These are phyloP conservation scores for Prunella himalayana DNA, from an alignment of 2,113 vertebrate species.

Conservation along the genomic window DNA sequence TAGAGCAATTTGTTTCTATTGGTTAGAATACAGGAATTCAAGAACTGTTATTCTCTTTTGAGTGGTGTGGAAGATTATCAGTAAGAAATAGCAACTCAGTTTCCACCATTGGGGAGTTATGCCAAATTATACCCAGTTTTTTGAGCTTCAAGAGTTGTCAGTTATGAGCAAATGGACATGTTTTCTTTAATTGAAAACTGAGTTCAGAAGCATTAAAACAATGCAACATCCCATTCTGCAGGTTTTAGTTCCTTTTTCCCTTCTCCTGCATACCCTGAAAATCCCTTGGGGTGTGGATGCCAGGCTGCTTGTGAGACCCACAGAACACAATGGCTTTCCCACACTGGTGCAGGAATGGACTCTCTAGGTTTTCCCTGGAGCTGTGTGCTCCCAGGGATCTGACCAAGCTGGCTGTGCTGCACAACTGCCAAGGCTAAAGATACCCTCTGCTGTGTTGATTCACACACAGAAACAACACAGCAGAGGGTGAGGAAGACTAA, in stretches of 20 bases:
- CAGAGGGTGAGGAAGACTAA: background rate
- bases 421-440: background rate
- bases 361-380: background rate
- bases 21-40: background rate
- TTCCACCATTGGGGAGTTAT: background rate
- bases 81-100: background rate
- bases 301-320: background rate
- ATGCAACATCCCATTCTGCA: background rate
- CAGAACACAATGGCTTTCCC: background rate
- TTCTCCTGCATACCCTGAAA: background rate
- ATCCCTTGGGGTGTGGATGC: background rate
- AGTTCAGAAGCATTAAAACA: background rate
- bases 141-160: background rate
- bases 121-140: background rate
- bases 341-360: background rate
- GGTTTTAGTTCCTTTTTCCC: background rate
- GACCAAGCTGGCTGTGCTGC: background rate
- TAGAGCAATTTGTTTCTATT: background rate
- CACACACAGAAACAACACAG: background rate
- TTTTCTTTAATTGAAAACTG: background rate
- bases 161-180: background rate
- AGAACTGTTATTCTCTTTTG: background rate
- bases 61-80: background rate
- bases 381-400: background rate
- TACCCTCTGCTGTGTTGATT: background rate